Conservation (phyloP, 2,888 invertebrate species). For the Hesperia comma region DNA sequence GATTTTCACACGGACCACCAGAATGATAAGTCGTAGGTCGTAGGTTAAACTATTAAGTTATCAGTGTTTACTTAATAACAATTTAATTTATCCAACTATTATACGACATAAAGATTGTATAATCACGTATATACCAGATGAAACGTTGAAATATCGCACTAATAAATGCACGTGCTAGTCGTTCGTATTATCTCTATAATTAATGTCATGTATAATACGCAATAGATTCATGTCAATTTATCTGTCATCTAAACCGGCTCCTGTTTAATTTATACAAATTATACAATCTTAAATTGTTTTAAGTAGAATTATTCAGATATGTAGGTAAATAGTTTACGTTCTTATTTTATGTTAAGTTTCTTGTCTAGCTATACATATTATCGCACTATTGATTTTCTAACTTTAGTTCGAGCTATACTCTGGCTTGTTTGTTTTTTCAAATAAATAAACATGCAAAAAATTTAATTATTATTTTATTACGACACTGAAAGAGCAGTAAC, state of each 20-base stretch:
- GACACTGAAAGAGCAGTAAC: no score
- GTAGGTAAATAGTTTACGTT: slow-evolving; percentile 14
- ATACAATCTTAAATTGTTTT: slow-evolving; percentile 27
- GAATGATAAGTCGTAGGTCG: neutral
- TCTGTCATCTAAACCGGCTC: slow-evolving; percentile 34
- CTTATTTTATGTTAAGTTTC: neutral
- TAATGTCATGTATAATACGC: slow-evolving; percentile 34
- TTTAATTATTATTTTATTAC: no score
- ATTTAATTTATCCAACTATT: neutral
- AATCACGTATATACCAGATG: neutral
- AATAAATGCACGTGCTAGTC: slow-evolving; percentile 23
- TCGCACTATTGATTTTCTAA: no score
- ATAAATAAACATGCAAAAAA: no score
- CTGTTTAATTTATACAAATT: slow-evolving; percentile 36
- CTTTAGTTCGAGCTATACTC: no score
- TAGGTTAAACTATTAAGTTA: neutral
- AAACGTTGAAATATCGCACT: slow-evolving; percentile 26
- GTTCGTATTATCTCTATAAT: slow-evolving; percentile 23
- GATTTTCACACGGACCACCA: neutral
- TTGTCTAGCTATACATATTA: no score
- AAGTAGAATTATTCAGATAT: slow-evolving; percentile 32
- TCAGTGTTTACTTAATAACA: neutral
- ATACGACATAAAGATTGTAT: slow-evolving; percentile 5
- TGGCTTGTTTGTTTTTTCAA: no score
- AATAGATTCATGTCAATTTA: slow-evolving; percentile 36